Base-by-base conservation (phyloP, 2,113 vertebrate genomes). In the Etheostoma cragini region DNA sequence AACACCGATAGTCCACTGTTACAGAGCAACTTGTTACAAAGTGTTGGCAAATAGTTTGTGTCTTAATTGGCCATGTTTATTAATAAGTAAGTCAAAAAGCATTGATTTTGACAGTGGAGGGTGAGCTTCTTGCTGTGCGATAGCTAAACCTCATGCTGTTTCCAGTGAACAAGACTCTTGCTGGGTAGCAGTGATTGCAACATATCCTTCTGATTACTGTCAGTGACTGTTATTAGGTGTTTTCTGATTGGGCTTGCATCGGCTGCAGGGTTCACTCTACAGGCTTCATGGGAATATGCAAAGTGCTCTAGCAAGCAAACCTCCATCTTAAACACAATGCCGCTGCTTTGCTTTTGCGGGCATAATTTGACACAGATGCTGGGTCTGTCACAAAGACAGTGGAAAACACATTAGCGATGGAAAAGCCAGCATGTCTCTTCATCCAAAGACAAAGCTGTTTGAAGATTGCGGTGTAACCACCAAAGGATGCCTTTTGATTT, bases 181-280 rank as follows among this genome's bases (percentile, higher is more conserved):
- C 93, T 94, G 93, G 71, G 93, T 85, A 83, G 86, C 90, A 93
- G 92, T 94, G 93, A 94, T 94, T 94, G 93, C 92, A 93, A 91
- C 90, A 92, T 90, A 92, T 93, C 92, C 90, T 85, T 89, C 89
- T 94, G 93, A 94, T 94, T 94, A 92, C 90, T 88, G 89, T 92
- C 92, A 90, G 83, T 81, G 84, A 90, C 90, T 88, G 91, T 92
- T 93, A 92, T 91, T 92, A 88, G 89, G 88, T 83, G 86, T 88
- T 82, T 89, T 88, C 87, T 94, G 92, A 93, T 93, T 93, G 91
- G 86, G 77, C 87, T 81, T 66, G 85, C 69, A 74, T 85, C 50
- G 80, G 89, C 84, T 83, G 82, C 89, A 90, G 89, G 88, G 90
- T 86, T 91, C 82, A 89, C 75, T 82, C 86, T 89, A 74, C 86